These are phyloP conservation scores for Plagodis dolabraria DNA, from an alignment of 2,888 invertebrate genomes.

Conservation along the genomic window DNA sequence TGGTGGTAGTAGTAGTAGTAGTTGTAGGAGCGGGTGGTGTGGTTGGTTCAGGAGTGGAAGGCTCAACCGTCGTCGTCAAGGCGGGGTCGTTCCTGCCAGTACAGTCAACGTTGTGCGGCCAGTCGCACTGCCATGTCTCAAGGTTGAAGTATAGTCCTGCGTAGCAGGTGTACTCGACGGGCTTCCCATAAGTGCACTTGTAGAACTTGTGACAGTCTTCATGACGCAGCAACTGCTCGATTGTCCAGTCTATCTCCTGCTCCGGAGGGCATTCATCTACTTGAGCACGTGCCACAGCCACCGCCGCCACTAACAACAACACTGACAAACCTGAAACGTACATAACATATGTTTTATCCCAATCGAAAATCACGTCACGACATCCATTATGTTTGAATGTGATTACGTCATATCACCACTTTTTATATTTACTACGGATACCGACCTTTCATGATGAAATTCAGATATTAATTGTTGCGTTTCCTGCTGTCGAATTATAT, in stretches of 20 bases:
- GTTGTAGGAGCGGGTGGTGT: conserved; percentile 20
- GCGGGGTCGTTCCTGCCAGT: conserved; percentile 61
- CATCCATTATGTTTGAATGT: not conserved
- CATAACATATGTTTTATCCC: conserved; percentile 5
- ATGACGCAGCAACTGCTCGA: conserved; percentile 82
- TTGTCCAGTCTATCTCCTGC: conserved; percentile 59
- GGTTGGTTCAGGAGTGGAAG: conserved; percentile 25
- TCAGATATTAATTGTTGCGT: conserved; percentile 24
- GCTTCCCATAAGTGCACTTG: conserved; percentile 87
- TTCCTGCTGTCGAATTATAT: conserved; percentile 17
- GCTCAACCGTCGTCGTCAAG: conserved; percentile 16
- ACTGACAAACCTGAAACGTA: conserved; percentile 46
- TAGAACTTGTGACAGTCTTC: conserved; percentile 86
- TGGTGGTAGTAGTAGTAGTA: conserved; percentile 4
- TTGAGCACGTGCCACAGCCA: conserved; percentile 44
- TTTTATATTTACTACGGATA: conserved; percentile 8
- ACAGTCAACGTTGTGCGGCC: conserved; percentile 86
- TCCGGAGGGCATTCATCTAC: conserved; percentile 60
- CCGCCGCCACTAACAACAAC: conserved; percentile 44
- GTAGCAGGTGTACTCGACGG: conserved; percentile 84
- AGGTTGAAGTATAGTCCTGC: conserved; percentile 83
- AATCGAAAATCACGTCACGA: conserved; percentile 12
- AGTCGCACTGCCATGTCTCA: conserved; percentile 84
- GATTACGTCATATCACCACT: too few species aligned
- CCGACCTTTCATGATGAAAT: conserved; percentile 42